Percentiles rank a stretch among this genome's conserved stretches.
phyloP scores from a whole-genome alignment of 2,113 vertebrate genomes.

The Malurus elegans region DNA sequence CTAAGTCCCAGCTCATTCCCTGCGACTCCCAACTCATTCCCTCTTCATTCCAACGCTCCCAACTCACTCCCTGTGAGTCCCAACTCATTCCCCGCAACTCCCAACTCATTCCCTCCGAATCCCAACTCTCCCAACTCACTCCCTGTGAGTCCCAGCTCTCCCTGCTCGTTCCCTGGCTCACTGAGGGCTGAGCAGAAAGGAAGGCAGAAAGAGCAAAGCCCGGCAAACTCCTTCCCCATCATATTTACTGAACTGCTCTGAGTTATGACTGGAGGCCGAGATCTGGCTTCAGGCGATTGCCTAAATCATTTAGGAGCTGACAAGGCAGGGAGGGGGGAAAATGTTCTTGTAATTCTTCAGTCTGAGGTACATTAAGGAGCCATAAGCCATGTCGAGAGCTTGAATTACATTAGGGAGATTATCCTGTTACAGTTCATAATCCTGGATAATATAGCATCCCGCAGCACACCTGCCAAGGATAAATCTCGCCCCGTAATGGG shows the following conservation, averaged over 20 bases:
- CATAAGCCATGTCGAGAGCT: slow-evolving; percentile 87
- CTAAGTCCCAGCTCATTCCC: not conserved
- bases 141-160: not conserved
- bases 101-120: not conserved
- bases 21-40: not conserved
- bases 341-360: slow-evolving; percentile 86
- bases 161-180: not conserved
- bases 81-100: not conserved
- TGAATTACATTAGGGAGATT: slow-evolving; percentile 89
- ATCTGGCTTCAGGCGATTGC: slow-evolving; percentile 81
- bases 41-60: too few relatives aligned
- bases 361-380: slow-evolving; percentile 87
- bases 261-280: slow-evolving; percentile 79
- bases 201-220: slow-evolving; percentile 49
- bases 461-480: slow-evolving; percentile 80
- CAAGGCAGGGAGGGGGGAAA: slow-evolving; percentile 76
- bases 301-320: slow-evolving; percentile 85
- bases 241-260: slow-evolving; percentile 78
- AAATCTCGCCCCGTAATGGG: slow-evolving; percentile 80
- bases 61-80: too few relatives aligned
- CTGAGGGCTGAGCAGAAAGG: not conserved
- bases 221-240: slow-evolving; percentile 67
- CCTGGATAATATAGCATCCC: slow-evolving; percentile 82
- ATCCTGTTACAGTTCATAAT: slow-evolving; percentile 87
- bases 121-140: not conserved